Evolutionary conservation across 2,888 invertebrate species (phyloP).

Genomic region (Heteromyza rotundicornis): DNA sequence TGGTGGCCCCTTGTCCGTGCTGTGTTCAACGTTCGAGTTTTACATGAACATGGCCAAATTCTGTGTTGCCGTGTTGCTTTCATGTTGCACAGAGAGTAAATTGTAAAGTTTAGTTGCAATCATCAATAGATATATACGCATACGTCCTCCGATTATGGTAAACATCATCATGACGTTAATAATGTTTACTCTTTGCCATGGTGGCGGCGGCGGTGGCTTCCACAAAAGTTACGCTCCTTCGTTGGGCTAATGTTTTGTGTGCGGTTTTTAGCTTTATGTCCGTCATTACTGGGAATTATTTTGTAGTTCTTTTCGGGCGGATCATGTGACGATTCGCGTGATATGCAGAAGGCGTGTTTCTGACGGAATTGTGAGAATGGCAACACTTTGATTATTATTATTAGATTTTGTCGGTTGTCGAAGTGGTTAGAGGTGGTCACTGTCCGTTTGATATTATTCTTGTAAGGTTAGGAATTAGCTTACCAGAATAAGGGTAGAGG

Average conservation of each 20-base stretch:
- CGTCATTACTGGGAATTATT: slow-evolving; percentile 2
- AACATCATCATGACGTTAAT: slow-evolving; percentile 3
- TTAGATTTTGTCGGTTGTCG: no score
- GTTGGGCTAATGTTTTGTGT: no score
- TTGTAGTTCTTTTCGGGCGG: background rate
- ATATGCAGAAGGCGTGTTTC: background rate
- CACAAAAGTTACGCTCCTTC: no score
- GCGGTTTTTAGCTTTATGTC: background rate
- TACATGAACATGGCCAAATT: no score
- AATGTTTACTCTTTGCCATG: background rate
- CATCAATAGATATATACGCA: background rate
- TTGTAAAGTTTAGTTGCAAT: no score
- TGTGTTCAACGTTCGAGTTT: background rate
- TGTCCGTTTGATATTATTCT: no score
- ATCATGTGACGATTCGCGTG: background rate
- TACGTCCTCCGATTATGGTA: background rate
- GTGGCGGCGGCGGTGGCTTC: no score
- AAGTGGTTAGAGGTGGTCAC: no score
- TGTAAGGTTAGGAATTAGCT: no score
- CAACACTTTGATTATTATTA: slow-evolving; percentile 3
- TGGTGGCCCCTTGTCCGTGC: slow-evolving; percentile 14
- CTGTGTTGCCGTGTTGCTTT: no score
- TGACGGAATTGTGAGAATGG: background rate
- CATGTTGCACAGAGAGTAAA: no score
- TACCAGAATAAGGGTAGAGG: no score